phyloP scores from a whole-genome alignment of 2,113 vertebrate species.

The Gracilinanus agilis region DNA sequence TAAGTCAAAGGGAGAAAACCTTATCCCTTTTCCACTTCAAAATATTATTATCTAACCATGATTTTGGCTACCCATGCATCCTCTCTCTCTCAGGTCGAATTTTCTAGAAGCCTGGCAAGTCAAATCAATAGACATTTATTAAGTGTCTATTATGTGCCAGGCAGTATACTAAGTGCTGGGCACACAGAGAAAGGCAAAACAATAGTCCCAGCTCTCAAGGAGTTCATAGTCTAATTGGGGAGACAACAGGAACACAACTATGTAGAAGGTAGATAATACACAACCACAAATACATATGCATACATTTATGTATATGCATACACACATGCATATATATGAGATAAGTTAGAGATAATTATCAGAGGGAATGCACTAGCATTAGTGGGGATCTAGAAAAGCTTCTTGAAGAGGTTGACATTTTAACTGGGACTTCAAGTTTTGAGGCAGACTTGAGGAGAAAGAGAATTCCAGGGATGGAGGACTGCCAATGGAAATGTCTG shows the following conservation, averaged over 20 bases:
- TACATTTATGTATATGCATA: background rate
- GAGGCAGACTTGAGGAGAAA: background rate
- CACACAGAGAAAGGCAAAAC: background rate
- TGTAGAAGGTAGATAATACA: background rate
- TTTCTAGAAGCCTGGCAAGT: background rate
- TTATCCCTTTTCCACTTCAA: background rate
- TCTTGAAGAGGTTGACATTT: background rate
- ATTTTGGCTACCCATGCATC: background rate
- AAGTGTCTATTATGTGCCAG: background rate
- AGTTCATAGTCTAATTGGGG: background rate
- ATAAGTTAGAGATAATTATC: background rate
- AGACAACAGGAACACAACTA: background rate
- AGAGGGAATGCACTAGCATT: background rate
- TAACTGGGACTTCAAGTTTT: background rate
- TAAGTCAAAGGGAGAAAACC: background rate
- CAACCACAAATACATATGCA: background rate
- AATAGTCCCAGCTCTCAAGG: background rate
- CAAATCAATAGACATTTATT: background rate
- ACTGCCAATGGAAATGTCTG: background rate
- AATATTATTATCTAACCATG: background rate
- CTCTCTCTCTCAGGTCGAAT: background rate
- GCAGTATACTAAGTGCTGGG: background rate
- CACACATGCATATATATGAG: background rate
- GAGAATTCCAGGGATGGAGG: background rate
- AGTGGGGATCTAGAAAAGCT: background rate